Evolutionary conservation across 2,888 invertebrate genomes (phyloP).

Genomic region (Caenorhabditis imperialis): DNA sequence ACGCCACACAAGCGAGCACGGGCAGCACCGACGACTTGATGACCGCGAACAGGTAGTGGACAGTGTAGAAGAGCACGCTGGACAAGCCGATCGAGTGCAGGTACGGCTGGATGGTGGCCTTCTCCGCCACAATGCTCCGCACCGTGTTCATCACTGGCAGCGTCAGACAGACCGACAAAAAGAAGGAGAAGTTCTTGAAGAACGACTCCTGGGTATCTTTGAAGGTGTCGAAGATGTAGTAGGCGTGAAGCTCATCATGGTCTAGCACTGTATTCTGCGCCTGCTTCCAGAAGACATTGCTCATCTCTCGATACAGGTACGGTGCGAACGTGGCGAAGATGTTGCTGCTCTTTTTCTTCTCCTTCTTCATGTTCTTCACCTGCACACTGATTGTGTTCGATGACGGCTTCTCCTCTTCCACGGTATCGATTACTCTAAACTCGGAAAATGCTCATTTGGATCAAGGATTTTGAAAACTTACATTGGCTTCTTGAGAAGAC

Average conservation of each 20-base stretch:
- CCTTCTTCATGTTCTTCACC: too few species aligned
- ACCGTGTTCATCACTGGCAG: constrained; percentile 28
- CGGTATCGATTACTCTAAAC: too few species aligned
- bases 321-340: constrained; percentile 3
- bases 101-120: constrained; percentile 23
- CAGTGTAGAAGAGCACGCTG: constrained; percentile 9
- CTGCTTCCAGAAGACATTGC: constrained; percentile 8
- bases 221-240: constrained; percentile 2
- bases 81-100: constrained; percentile 22
- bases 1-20: neutral
- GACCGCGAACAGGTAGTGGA: constrained; percentile 16
- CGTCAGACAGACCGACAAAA: constrained; percentile 10
- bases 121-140: constrained; percentile 9
- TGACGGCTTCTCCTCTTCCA: too few species aligned
- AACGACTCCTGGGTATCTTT: neutral
- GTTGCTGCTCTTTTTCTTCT: too few species aligned
- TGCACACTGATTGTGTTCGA: too few species aligned
- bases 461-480: too few species aligned
- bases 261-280: neutral
- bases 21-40: constrained; percentile 10
- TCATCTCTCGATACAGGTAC: constrained; percentile 14
- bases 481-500: too few species aligned
- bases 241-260: neutral
- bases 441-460: too few species aligned
- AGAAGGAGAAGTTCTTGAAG: neutral